Evolutionary conservation across 35 echinoderm and acorn worm genomes (phyloP).

Genomic region (Apostichopus californicus): DNA sequence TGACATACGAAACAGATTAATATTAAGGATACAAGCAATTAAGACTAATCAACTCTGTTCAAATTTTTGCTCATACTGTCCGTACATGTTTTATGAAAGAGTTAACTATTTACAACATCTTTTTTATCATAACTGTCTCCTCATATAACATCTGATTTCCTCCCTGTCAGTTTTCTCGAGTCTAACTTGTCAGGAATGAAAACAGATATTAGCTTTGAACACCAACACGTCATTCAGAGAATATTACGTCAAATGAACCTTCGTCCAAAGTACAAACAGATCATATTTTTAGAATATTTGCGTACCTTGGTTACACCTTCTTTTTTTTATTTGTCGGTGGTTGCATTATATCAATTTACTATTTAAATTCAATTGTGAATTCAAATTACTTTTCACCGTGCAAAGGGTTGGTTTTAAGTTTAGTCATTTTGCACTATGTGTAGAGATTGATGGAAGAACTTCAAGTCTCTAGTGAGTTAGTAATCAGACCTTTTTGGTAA

Average conservation of each 20-base stretch:
- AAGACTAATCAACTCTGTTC: neutral
- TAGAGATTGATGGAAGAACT: too few species aligned
- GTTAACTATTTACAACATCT: neutral
- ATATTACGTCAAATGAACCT: neutral
- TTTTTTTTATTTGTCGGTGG: too few species aligned
- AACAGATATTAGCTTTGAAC: neutral
- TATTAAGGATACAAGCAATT: neutral
- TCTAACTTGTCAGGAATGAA: neutral
- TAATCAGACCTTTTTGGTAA: too few species aligned
- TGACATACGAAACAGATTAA: neutral
- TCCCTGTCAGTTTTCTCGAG: neutral
- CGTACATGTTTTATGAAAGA: neutral
- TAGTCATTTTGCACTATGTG: too few species aligned
- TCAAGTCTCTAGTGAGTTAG: too few species aligned
- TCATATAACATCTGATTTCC: neutral
- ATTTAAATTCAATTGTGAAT: too few species aligned
- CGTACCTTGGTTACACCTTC: too few species aligned
- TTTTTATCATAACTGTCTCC: neutral
- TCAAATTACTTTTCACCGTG: too few species aligned
- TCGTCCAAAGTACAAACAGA: neutral
- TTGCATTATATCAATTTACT: too few species aligned
- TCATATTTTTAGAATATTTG: too few species aligned
- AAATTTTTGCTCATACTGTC: neutral
- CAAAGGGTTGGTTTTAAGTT: too few species aligned
- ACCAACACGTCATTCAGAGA: neutral